Evolutionary conservation across 2,797 vertebrate genomes (phyloP).

Genomic region (Parauchenoglanis ngamensis): DNA sequence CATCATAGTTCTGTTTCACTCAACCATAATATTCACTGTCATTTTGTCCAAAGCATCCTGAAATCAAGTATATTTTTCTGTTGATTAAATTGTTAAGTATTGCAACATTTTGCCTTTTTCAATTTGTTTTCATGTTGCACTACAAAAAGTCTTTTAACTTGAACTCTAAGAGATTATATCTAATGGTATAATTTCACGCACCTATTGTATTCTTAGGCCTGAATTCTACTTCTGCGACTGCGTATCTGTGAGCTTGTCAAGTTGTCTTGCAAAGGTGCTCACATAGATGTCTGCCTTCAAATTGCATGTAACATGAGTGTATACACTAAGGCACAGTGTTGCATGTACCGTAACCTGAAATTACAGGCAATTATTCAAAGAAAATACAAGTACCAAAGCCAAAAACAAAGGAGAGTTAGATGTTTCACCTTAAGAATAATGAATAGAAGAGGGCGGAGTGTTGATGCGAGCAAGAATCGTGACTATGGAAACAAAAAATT

Average conservation of each 20-base stretch:
- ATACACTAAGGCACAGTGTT: not conserved
- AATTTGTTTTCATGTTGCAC: not conserved
- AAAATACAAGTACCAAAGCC: not conserved
- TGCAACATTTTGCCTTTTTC: not conserved
- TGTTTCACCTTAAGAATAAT: not conserved
- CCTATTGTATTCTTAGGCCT: not conserved
- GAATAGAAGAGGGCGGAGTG: not conserved
- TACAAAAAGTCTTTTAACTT: not conserved
- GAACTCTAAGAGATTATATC: not conserved
- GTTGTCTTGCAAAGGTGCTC: not conserved
- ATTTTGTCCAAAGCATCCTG: not conserved
- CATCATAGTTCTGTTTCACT: not conserved
- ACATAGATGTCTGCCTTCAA: not conserved
- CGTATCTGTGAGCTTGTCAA: not conserved
- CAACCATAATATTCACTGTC: not conserved
- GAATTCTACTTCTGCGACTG: not conserved
- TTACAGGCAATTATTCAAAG: not conserved
- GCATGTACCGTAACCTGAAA: not conserved
- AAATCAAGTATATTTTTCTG: not conserved
- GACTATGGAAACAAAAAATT: not conserved
- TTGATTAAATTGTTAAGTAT: slow-evolving; percentile 4
- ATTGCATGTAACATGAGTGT: not conserved
- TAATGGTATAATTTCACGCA: not conserved
- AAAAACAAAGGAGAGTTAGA: not conserved
- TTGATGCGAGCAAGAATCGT: not conserved